Evolutionary conservation across 2,888 invertebrate genomes (phyloP).

Genomic region (Cryptops parisi): DNA sequence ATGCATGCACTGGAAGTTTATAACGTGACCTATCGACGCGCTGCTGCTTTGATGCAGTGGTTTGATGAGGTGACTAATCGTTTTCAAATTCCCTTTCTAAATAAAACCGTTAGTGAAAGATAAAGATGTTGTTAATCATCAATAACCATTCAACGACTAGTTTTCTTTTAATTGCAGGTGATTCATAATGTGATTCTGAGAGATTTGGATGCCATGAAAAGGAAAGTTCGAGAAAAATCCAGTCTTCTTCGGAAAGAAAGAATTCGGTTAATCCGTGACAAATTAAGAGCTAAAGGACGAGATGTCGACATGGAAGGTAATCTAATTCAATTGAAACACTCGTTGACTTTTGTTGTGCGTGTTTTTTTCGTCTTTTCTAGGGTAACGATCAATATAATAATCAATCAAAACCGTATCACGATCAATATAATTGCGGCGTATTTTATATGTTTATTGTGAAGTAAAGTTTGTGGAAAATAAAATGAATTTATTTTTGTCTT

Average conservation of each 20-base stretch:
- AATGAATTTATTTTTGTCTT: neutral
- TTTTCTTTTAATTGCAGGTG: constrained; percentile 27
- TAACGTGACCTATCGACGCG: constrained; percentile 33
- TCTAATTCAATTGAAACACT: neutral
- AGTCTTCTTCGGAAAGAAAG: constrained; percentile 35
- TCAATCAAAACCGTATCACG: no score
- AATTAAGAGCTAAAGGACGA: constrained; percentile 14
- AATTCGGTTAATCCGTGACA: constrained; percentile 31
- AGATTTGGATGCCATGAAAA: constrained; percentile 34
- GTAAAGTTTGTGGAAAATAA: no score
- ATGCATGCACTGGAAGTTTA: constrained; percentile 34
- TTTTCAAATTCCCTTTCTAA: neutral
- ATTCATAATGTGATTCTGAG: constrained; percentile 36
- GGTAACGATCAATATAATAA: no score
- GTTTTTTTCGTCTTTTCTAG: neutral
- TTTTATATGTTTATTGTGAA: no score
- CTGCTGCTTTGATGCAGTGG: constrained; percentile 38
- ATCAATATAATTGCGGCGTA: no score
- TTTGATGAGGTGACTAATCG: constrained; percentile 33
- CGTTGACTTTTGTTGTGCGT: neutral
- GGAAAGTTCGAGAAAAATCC: constrained; percentile 31
- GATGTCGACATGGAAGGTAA: constrained; percentile 6
- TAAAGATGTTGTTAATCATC: neutral
- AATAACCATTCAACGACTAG: neutral
- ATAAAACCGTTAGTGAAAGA: neutral